phyloP scores from a whole-genome alignment of 2,113 vertebrate species.

The Psilopsiagon aymara region DNA sequence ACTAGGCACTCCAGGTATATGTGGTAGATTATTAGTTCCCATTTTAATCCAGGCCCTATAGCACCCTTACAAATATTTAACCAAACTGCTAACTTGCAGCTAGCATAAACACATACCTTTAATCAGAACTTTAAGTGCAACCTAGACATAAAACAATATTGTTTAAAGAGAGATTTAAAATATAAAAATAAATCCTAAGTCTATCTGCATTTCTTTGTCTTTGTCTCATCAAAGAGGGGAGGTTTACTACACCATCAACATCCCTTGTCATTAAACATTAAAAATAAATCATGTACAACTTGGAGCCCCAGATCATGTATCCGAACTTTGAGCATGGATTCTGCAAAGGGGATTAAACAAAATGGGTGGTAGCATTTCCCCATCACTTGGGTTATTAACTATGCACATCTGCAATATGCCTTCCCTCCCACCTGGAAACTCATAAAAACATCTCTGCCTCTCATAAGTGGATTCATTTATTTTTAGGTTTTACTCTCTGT shows the following conservation, averaged over 20 bases:
- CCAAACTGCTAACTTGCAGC: neutral
- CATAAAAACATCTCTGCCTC: neutral
- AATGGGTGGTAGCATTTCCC: neutral
- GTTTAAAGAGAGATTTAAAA: neutral
- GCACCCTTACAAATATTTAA: neutral
- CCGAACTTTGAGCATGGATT: neutral
- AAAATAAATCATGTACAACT: neutral
- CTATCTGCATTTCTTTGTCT: neutral
- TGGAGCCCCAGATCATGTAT: neutral
- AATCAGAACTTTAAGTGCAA: neutral
- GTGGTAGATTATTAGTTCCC: neutral
- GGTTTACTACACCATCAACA: neutral
- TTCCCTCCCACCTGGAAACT: constrained; percentile 4
- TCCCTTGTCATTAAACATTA: neutral
- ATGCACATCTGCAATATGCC: neutral
- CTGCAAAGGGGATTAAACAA: neutral
- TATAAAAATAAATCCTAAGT: neutral
- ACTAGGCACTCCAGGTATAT: neutral
- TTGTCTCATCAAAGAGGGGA: neutral
- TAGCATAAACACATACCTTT: neutral
- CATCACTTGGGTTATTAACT: neutral
- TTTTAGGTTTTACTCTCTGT: constrained; percentile 26
- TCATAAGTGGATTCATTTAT: neutral
- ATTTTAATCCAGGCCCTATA: neutral
- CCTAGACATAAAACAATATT: neutral